Conservation (phyloP, 2,888 invertebrate genomes). For the Podabrus alpinus region DNA sequence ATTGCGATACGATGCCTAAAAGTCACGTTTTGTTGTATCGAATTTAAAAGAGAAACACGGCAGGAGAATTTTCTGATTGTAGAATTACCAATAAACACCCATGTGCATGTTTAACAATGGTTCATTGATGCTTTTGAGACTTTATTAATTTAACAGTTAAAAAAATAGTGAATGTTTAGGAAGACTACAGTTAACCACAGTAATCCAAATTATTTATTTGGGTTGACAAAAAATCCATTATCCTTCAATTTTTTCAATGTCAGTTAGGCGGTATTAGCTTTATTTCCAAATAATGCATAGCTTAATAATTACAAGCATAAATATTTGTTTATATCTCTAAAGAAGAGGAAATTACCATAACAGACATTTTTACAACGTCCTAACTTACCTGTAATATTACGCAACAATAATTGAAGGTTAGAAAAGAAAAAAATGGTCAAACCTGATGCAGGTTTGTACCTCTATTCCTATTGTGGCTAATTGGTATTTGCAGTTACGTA, state of each 20-base stretch:
- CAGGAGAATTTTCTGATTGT: too few relatives aligned
- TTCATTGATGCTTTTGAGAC: too few relatives aligned
- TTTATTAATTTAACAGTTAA: too few relatives aligned
- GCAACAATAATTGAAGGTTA: background rate
- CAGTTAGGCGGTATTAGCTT: background rate
- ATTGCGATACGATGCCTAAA: too few relatives aligned
- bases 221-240: too few relatives aligned
- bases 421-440: background rate
- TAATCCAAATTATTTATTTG: too few relatives aligned
- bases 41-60: too few relatives aligned
- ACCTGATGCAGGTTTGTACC: background rate
- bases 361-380: background rate
- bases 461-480: background rate
- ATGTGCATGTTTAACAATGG: too few relatives aligned
- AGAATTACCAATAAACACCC: too few relatives aligned
- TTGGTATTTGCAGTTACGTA: background rate
- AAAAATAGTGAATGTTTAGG: too few relatives aligned
- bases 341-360: background rate
- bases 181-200: too few relatives aligned
- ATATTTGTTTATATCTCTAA: background rate
- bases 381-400: background rate
- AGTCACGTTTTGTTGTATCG: too few relatives aligned
- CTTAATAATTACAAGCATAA: background rate
- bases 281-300: background rate
- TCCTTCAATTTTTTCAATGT: background rate